phyloP scores from a whole-genome alignment of 2,113 vertebrate species.

The Clarias batrachus region DNA sequence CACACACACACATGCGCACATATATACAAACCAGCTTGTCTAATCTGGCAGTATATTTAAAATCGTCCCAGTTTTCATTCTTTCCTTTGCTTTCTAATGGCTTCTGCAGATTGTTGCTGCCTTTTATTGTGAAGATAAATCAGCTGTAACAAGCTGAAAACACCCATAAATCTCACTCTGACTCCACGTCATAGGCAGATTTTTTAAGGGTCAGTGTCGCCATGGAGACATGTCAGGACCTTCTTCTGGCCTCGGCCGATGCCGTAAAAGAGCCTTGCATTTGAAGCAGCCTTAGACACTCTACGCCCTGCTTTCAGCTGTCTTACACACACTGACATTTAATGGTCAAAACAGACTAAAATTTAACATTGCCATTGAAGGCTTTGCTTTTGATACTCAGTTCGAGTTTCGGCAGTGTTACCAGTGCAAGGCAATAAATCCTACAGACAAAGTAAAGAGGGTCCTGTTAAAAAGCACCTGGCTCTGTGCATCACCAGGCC shows the following conservation, averaged over 20 bases:
- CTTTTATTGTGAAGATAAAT: constrained; percentile 82
- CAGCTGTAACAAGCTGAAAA: constrained; percentile 82
- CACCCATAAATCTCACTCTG: constrained; percentile 71
- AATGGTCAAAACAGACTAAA: constrained; percentile 39
- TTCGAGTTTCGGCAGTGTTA: constrained; percentile 52
- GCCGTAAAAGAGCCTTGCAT: constrained; percentile 64
- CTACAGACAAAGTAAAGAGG: constrained; percentile 46
- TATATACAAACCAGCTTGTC: neutral
- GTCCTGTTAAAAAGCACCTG: constrained; percentile 57
- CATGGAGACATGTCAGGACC: constrained; percentile 65
- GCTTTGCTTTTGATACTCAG: constrained; percentile 47
- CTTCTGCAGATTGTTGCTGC: constrained; percentile 79
- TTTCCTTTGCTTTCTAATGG: constrained; percentile 68
- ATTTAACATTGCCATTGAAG: constrained; percentile 43
- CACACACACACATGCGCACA: constrained; percentile 6
- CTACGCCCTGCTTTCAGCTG: constrained; percentile 30
- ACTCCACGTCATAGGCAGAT: constrained; percentile 67
- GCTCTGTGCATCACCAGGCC: constrained; percentile 49
- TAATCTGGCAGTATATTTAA: constrained; percentile 46
- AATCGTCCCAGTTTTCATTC: constrained; percentile 55
- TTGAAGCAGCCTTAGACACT: constrained; percentile 57
- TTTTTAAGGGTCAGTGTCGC: constrained; percentile 71
- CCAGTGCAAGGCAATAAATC: constrained; percentile 52
- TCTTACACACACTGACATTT: constrained; percentile 42
- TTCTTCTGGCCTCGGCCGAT: constrained; percentile 52